These are phyloP conservation scores for Cebus imitator DNA, from an alignment of 2,113 vertebrate species.

Conservation along the genomic window DNA sequence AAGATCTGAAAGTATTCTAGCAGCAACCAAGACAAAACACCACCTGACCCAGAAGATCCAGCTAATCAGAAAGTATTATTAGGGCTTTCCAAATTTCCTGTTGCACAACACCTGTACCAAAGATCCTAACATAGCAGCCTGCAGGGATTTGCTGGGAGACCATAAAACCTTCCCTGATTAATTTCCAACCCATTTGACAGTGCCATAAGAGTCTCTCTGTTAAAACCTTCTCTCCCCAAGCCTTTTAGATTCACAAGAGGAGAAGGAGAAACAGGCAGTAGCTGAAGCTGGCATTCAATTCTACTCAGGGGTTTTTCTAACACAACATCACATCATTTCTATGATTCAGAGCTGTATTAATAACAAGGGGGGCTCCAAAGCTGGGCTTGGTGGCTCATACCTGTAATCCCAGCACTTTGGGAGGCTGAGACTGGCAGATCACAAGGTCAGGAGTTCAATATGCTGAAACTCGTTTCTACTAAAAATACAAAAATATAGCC, in stretches of 20 bases:
- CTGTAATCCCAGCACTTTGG: too few species aligned
- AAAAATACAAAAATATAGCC: too few species aligned
- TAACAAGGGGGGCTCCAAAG: background rate
- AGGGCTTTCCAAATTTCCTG: background rate
- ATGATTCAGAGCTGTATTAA: background rate
- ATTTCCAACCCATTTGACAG: background rate
- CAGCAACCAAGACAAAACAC: background rate
- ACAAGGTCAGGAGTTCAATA: too few species aligned
- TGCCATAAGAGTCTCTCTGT: background rate
- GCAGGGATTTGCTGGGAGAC: background rate
- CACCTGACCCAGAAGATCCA: background rate
- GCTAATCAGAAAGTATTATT: background rate
- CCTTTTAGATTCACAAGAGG: background rate
- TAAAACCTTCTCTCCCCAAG: background rate
- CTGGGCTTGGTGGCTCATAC: too few species aligned
- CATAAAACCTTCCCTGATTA: background rate
- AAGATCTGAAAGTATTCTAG: background rate
- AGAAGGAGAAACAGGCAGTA: background rate
- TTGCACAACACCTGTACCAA: background rate
- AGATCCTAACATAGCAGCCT: background rate
- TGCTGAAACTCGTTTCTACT: too few species aligned
- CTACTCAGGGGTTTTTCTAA: background rate
- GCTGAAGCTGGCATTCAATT: background rate
- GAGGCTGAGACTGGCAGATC: too few species aligned
- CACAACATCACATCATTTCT: background rate